A percentile compares a stretch with the other conserved stretches of the same genome.
Conservation (phyloP, 1,140 invertebrate species). For the Atopsyche davidsoni region DNA sequence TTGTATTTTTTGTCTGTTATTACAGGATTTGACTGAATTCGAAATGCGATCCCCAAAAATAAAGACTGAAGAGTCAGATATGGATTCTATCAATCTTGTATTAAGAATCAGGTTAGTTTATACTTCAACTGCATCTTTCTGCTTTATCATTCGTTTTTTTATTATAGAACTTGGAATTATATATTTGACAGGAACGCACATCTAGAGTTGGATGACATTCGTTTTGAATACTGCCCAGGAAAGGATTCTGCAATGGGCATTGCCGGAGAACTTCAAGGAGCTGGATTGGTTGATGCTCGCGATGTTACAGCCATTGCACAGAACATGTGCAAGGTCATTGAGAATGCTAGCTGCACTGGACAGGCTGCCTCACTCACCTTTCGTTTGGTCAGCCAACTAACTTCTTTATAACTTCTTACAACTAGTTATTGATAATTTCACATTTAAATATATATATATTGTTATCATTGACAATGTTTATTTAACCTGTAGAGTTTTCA, state of each 20-base stretch:
- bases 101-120: conserved; percentile 36
- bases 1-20: too few species aligned
- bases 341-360: conserved; percentile 54
- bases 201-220: conserved; percentile 92
- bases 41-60: conserved; percentile 5
- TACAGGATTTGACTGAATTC: conserved; percentile 23
- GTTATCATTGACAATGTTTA: background rate
- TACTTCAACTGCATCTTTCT: too few species aligned
- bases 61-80: conserved; percentile 20
- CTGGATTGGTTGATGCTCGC: conserved; percentile 86
- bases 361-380: conserved; percentile 74
- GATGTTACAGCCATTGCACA: conserved; percentile 87
- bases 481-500: conserved; percentile 3
- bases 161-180: background rate
- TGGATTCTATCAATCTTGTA: conserved; percentile 35
- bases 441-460: too few species aligned
- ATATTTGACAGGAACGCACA: conserved; percentile 60
- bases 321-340: conserved; percentile 88
- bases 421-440: too few species aligned
- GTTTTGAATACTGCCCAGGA: conserved; percentile 90
- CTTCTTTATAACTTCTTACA: conserved; percentile 1
- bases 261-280: conserved; percentile 87
- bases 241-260: conserved; percentile 93
- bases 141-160: too few species aligned
- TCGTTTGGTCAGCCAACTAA: conserved; percentile 68